These are phyloP conservation scores for Pitta sordida DNA, from an alignment of 2,113 vertebrate genomes.

Conservation along the genomic window DNA sequence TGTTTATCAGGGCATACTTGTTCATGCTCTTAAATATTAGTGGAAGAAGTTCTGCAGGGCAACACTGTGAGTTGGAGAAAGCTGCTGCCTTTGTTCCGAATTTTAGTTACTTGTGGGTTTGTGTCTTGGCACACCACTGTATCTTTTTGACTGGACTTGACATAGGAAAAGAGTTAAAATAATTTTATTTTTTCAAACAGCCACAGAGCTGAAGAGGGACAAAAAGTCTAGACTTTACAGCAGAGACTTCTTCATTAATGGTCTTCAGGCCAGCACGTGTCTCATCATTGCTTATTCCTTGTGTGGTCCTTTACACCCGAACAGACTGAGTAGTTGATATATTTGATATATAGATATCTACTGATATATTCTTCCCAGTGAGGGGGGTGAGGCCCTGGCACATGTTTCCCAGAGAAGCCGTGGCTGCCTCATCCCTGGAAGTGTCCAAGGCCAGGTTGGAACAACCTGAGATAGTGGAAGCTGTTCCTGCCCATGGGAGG, in stretches of 20 bases:
- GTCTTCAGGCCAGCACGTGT: neutral
- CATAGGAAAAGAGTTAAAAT: conserved; percentile 72
- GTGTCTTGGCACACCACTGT: conserved; percentile 68
- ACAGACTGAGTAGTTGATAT: no score
- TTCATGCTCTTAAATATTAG: conserved; percentile 61
- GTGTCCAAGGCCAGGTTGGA: neutral
- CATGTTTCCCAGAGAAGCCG: neutral
- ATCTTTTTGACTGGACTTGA: conserved; percentile 66
- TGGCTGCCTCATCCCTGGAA: no score
- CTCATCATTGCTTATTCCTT: neutral
- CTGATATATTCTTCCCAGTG: neutral
- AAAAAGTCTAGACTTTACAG: neutral
- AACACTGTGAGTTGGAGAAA: conserved; percentile 48
- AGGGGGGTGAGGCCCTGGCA: fast-evolving
- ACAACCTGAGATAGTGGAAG: fast-evolving
- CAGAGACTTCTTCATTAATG: conserved; percentile 58
- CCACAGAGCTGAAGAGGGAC: conserved; percentile 61
- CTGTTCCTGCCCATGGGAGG: neutral
- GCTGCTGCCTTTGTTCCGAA: conserved; percentile 66
- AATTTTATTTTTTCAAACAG: conserved; percentile 75
- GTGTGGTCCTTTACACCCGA: neutral
- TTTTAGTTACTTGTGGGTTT: conserved; percentile 63
- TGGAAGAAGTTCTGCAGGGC: conserved; percentile 64
- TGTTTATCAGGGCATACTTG: conserved; percentile 59
- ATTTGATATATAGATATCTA: neutral